Evolutionary conservation across 2,113 vertebrate species (phyloP).

Genomic region (Calidris pygmaea): DNA sequence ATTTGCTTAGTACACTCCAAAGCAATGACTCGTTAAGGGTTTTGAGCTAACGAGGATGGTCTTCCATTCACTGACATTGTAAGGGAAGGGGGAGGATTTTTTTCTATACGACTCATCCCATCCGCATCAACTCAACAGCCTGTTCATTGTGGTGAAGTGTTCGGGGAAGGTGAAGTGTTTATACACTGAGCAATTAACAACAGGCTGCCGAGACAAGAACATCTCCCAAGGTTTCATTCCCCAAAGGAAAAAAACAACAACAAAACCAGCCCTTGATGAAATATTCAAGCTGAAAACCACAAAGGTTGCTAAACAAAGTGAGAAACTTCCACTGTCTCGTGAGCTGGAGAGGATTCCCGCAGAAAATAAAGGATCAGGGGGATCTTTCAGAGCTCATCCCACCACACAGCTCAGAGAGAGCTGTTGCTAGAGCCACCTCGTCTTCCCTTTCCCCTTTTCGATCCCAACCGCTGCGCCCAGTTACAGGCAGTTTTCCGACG

Average conservation of each 20-base stretch:
- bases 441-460: neutral
- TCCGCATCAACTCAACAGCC: neutral
- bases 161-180: constrained; percentile 7
- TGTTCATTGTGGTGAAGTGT: neutral
- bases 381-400: neutral
- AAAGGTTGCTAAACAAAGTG: neutral
- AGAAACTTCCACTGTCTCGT: neutral
- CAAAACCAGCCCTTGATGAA: neutral
- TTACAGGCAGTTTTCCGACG: neutral
- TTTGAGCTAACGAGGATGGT: neutral
- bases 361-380: neutral
- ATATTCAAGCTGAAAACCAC: neutral
- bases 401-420: neutral
- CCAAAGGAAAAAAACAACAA: neutral
- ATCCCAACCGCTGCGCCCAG: neutral
- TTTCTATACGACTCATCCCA: neutral
- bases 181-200: neutral
- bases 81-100: neutral
- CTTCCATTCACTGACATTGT: neutral
- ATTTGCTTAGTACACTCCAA: constrained; percentile 12
- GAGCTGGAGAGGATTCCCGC: neutral
- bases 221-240: neutral
- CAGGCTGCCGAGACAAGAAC: neutral
- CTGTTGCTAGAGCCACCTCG: neutral
- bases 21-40: neutral